phyloP scores from a whole-genome alignment of 1,140 invertebrate species.

The Neelides sp. region DNA sequence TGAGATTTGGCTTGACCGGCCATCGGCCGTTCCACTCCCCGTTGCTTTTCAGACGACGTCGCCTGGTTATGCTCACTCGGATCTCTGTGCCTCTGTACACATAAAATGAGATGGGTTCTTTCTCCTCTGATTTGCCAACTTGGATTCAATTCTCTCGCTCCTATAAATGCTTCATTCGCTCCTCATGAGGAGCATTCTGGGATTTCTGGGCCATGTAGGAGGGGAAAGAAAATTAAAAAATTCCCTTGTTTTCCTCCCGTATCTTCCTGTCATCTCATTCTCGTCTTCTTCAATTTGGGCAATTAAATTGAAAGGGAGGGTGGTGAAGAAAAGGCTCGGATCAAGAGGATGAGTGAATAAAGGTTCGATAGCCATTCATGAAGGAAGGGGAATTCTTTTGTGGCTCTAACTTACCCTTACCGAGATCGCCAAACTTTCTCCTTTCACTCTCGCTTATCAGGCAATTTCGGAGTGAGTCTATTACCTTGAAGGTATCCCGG shows the following conservation, averaged over 20 bases:
- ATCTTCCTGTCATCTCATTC: background rate
- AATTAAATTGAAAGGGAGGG: conserved; percentile 26
- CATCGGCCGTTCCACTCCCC: too few relatives aligned
- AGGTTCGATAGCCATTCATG: too few relatives aligned
- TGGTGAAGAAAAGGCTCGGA: background rate
- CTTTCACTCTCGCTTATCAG: too few relatives aligned
- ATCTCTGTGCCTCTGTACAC: background rate
- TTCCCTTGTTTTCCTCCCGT: conserved; percentile 5
- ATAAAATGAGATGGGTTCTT: background rate
- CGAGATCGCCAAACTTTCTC: too few relatives aligned
- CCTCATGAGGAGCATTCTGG: background rate
- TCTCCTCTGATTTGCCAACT: background rate
- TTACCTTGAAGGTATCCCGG: too few relatives aligned
- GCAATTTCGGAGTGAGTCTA: too few relatives aligned
- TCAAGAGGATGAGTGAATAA: conserved; percentile 6
- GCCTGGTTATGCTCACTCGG: background rate
- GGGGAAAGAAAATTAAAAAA: conserved; percentile 1
- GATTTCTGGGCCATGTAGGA: background rate
- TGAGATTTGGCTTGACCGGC: too few relatives aligned
- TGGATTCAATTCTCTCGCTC: background rate
- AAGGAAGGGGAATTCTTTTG: too few relatives aligned
- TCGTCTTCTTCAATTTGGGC: conserved; percentile 19
- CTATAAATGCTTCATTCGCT: background rate
- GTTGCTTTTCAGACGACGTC: conserved; percentile 11
- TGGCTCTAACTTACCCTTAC: too few relatives aligned